Evolutionary conservation across 2,113 vertebrate species (phyloP).

Genomic region (Neopipo cinnamomea): DNA sequence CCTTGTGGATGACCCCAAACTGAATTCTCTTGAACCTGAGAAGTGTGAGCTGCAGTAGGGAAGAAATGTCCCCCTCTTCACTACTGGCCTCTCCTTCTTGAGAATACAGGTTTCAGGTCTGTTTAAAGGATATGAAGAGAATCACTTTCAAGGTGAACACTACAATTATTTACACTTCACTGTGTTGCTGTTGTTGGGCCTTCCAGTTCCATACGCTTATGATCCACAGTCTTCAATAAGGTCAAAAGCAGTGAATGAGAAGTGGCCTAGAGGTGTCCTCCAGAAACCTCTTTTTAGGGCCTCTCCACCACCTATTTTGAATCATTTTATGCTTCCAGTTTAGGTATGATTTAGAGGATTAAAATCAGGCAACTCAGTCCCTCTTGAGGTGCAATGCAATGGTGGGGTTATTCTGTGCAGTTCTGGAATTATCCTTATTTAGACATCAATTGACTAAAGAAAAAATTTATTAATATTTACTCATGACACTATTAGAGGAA

Average conservation of each 20-base stretch:
- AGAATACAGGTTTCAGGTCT: background rate
- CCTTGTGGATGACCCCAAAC: background rate
- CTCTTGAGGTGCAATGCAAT: background rate
- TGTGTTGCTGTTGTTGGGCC: rapidly evolving
- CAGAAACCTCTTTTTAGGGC: background rate
- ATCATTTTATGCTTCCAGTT: background rate
- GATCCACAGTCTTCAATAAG: background rate
- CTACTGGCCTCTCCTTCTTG: background rate
- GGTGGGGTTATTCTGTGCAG: background rate
- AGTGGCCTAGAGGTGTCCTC: background rate
- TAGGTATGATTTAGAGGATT: background rate
- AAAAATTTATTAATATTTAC: background rate
- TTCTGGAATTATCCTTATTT: background rate
- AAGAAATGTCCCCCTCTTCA: background rate
- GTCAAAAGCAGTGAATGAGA: background rate
- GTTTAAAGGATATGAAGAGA: background rate
- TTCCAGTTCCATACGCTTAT: background rate
- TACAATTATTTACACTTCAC: background rate
- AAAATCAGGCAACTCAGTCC: background rate
- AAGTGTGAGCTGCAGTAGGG: background rate
- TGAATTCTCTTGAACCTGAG: background rate
- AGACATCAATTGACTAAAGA: background rate
- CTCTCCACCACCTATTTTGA: background rate
- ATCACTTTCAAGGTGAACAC: background rate
- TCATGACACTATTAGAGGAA: background rate